Evolutionary conservation across 2,113 vertebrate species (phyloP), one percentile per base, ranked within the genome.

Genomic region (Sturnira hondurensis): DNA sequence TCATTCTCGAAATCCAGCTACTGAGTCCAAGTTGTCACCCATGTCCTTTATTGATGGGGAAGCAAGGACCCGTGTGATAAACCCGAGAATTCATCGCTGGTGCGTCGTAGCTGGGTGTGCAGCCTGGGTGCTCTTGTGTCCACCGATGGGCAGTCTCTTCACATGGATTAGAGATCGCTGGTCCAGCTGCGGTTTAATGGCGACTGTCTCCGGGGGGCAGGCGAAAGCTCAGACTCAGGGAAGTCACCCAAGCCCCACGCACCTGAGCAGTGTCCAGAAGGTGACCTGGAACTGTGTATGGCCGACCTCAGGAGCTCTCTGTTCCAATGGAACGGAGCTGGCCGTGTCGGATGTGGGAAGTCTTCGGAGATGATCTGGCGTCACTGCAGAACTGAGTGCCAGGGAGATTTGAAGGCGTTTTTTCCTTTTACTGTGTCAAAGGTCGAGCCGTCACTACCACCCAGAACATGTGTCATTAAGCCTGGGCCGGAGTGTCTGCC

Each of bases 351-450:
- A 58, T 3, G 4, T 65, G 47, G 31, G 20, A 36, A 19, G 16
- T 33, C 31, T 96, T 74, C 78, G 83, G 70, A 78, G 80, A 65
- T 78, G 12, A 70, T 47, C 17, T 89, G 17, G 16, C 15, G 43
- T 87, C 63, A 15, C 15, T 52, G 17, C 45, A 7, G 93, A 43
- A 10, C 33, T 50, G 33, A 78, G 31, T 63, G 38, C 41, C 31
- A 22, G 36, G 33, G 73, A 61, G 26, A 45, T 38, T 13, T 10
- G 73, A 80, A n/a, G 83, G 56, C 20, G 20, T 85, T 70, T 89
- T 7, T 11, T 68, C 33, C 28, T 0, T 45, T 38, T 41, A 3
- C 4, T 76, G n/a, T 65, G 76, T 58, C 4, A 5, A 11, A 63
- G 50, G 20, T 45, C 19, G 17, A 43, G 24, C 33, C 7, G 3